These are phyloP conservation scores for Austrofundulus limnaeus DNA, from an alignment of 2,113 vertebrate species.

Conservation along the genomic window DNA sequence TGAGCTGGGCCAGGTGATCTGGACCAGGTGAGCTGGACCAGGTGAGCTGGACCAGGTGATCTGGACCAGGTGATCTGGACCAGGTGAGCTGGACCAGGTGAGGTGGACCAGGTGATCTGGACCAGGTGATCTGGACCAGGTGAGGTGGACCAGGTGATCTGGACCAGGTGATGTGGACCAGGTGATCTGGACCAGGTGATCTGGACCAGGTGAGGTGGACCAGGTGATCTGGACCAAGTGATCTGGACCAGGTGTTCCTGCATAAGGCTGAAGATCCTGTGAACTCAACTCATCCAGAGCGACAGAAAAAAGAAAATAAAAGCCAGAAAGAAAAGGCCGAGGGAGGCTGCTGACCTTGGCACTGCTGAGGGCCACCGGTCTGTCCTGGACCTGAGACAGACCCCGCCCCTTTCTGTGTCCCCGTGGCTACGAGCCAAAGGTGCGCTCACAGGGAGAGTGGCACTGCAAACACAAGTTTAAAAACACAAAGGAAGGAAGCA, in stretches of 20 bases:
- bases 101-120: no score
- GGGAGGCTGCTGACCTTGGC: conserved; percentile 52
- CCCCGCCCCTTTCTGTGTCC: conserved; percentile 9
- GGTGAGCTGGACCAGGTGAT: no score
- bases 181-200: no score
- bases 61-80: no score
- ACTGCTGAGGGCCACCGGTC: conserved; percentile 31
- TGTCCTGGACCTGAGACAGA: conserved; percentile 22
- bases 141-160: no score
- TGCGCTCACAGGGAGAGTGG: conserved; percentile 57
- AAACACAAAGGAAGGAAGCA: conserved; percentile 52
- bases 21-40: no score
- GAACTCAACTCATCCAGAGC: conserved; percentile 41
- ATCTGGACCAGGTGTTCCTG: conserved; percentile 61
- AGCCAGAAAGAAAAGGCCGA: conserved; percentile 21
- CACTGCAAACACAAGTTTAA: conserved; percentile 51
- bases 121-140: no score
- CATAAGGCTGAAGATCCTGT: conserved; percentile 62
- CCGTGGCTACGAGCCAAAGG: conserved; percentile 41
- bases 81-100: no score
- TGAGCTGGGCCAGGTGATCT: no score
- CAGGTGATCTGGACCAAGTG: no score
- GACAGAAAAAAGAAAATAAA: conserved; percentile 20
- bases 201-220: no score
- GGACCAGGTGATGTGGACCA: no score